Evolutionary conservation across 2,113 vertebrate species (phyloP).

Genomic region (Copsychus sechellarum): DNA sequence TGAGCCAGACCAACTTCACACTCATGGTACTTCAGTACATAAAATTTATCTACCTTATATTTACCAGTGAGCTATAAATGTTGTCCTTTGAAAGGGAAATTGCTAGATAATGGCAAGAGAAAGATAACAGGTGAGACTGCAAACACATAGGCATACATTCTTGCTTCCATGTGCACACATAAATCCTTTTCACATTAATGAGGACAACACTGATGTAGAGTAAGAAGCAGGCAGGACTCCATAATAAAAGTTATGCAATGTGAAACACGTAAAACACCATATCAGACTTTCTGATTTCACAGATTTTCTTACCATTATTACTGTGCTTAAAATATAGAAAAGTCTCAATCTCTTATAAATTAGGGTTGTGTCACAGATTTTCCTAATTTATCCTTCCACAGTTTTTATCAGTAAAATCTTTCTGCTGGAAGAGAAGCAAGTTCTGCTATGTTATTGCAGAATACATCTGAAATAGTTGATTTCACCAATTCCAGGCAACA

Average conservation of each 20-base stretch:
- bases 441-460: neutral
- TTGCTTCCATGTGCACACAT: neutral
- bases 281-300: neutral
- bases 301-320: neutral
- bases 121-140: constrained; percentile 46
- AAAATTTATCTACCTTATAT: constrained; percentile 61
- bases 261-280: neutral
- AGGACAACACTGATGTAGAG: neutral
- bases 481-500: neutral
- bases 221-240: neutral
- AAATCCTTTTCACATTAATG: constrained; percentile 50
- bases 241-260: neutral
- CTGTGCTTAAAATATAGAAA: neutral
- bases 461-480: neutral
- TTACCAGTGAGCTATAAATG: constrained; percentile 62
- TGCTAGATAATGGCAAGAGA: constrained; percentile 22
- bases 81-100: constrained; percentile 41
- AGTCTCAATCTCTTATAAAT: neutral
- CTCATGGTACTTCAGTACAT: constrained; percentile 22
- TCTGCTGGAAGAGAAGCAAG: neutral
- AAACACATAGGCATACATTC: neutral
- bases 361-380: neutral
- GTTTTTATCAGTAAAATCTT: neutral
- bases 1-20: constrained; percentile 21
- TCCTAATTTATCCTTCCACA: neutral